These are phyloP conservation scores for Enteromius thamalakanensis DNA, from an alignment of 2,797 vertebrate genomes.

Conservation along the genomic window DNA sequence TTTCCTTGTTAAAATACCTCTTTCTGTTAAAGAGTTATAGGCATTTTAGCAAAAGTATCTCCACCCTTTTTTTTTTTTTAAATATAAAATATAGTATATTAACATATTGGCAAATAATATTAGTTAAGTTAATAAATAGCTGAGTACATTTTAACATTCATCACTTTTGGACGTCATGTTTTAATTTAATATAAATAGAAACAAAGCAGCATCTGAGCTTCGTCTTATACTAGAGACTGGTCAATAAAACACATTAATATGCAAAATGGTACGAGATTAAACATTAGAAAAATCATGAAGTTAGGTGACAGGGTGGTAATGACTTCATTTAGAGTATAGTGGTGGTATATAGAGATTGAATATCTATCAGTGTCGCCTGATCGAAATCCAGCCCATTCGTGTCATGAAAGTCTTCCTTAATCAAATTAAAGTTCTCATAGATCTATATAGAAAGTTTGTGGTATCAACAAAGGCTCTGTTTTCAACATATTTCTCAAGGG, in stretches of 20 bases:
- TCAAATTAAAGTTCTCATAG: conserved; percentile 34
- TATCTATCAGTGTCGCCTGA: conserved; percentile 23
- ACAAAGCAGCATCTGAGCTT: not conserved
- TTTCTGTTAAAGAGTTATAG: no score
- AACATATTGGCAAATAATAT: not conserved
- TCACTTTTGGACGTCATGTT: not conserved
- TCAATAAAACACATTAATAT: not conserved
- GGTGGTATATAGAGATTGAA: not conserved
- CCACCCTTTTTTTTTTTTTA: not conserved
- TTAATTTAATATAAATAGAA: not conserved
- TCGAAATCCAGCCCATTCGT: conserved; percentile 21
- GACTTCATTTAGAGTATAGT: conserved; percentile 1
- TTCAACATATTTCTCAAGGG: conserved; percentile 54
- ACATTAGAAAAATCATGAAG: not conserved
- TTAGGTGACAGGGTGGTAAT: not conserved
- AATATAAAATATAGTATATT: not conserved
- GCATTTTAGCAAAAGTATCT: no score
- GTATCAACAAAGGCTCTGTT: conserved; percentile 37
- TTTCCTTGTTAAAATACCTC: no score
- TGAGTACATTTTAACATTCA: no score
- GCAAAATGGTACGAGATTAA: not conserved
- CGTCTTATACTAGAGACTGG: not conserved
- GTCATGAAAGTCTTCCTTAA: conserved; percentile 37
- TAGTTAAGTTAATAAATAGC: not conserved
- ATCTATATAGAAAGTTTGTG: conserved; percentile 51